A percentile compares a stretch with the other conserved stretches of the same genome.
Evolutionary conservation across 2,113 vertebrate genomes (phyloP).

Genomic region (Podiceps cristatus): DNA sequence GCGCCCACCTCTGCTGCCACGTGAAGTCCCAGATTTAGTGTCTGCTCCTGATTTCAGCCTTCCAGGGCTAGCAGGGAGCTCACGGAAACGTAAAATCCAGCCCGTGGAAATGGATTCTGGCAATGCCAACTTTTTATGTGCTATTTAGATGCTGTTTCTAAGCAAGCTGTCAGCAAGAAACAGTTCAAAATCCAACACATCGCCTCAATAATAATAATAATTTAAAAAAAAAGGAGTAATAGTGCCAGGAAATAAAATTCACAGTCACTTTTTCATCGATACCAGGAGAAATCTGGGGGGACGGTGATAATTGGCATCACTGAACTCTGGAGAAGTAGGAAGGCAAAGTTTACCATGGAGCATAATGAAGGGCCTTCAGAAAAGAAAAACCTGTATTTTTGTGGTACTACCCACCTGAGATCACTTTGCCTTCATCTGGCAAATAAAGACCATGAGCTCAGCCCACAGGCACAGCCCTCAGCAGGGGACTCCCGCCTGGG

Average conservation of each 20-base stretch:
- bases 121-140: rapidly evolving
- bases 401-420: not conserved
- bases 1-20: not conserved
- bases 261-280: not conserved
- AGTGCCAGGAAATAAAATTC: not conserved
- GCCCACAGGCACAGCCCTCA: not conserved
- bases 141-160: not conserved
- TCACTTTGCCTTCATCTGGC: not conserved
- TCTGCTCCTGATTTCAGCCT: not conserved
- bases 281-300: not conserved
- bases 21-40: no score
- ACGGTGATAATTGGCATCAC: not conserved
- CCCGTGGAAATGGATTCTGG: not conserved
- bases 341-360: not conserved
- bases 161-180: not conserved
- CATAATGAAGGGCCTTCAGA: not conserved
- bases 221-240: not conserved
- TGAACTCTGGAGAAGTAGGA: not conserved
- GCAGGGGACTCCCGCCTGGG: no score
- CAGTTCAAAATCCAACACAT: not conserved
- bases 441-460: not conserved
- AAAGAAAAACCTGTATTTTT: not conserved
- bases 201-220: not conserved
- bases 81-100: rapidly evolving
- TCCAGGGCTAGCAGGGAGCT: not conserved